Base-by-base conservation (phyloP, 1,140 invertebrate species). In the Tetragnatha versicolor region DNA sequence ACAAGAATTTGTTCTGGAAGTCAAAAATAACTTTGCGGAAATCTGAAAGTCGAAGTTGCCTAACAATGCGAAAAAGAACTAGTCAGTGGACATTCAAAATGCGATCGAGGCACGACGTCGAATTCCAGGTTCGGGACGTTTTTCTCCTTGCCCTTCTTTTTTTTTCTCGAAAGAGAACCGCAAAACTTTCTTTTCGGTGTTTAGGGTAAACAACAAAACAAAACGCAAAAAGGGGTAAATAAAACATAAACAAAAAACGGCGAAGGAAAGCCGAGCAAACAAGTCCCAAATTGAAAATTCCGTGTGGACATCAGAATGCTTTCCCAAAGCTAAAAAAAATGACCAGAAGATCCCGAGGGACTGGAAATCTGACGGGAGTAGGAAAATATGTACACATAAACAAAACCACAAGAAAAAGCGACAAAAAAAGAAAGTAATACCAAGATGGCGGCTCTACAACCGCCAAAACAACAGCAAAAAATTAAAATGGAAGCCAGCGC, bases 281-380 rank as follows among this genome's bases (percentile, higher is more conserved):
- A 77, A 76, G 45, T 53, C 6, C 14, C 60, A 42, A 77, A 77
- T 65, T 77, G 73, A 33, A 61, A 77, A 45, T 77, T 20, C 35
- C 61, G 31, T 55, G 61, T 77, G 73, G 73, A 77, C 73, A 77
- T 7, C 58, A 22, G 35, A 77, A 77, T 51, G 73, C 73, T 77
- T 77, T 51, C 25, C 31, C 73, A 77, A 77, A 77, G 60, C 73
- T 77, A 31, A 53, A 77, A 77, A 77, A 77, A 77, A 77, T 77
- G 60, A 77, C 73, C 73, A 77, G 25, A 33, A 63, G 63, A 75
- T 75, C 49, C 63, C 25, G 58, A 25, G 27, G 3, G 22, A 35
- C 29, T 42, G 31, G 29, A 51, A 49, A 68, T 17, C 14, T 7
- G 29, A 9, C 35, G 6, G 29, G 20, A 25, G 22, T 29, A 12